Conservation (phyloP, 2,888 invertebrate species). For the Clitarchus hookeri region DNA sequence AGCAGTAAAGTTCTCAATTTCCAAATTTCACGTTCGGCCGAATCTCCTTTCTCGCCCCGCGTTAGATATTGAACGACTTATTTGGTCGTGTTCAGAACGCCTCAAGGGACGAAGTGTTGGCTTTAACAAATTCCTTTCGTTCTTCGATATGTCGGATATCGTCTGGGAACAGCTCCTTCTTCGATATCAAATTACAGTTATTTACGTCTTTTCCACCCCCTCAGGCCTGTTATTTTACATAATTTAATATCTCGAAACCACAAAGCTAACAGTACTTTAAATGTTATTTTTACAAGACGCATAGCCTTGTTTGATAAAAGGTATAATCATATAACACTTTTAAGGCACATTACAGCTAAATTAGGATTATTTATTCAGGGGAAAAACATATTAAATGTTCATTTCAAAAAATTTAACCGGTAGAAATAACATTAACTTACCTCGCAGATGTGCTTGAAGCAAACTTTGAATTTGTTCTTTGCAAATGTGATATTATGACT, state of each 20-base stretch:
- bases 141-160: background rate
- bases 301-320: no score
- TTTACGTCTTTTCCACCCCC: background rate
- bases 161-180: background rate
- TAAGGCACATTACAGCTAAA: no score
- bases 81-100: background rate
- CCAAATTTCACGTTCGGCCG: background rate
- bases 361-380: no score
- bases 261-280: background rate
- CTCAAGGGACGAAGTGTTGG: background rate
- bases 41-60: background rate
- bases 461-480: no score
- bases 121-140: background rate
- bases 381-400: no score
- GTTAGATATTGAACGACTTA: background rate
- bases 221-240: background rate
- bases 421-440: no score
- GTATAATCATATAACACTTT: no score
- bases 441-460: no score
- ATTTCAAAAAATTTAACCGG: no score
- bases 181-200: background rate
- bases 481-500: no score
- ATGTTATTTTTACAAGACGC: no score
- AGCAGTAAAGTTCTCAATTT: constrained; percentile 1
- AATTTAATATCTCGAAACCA: background rate